Percentiles rank a stretch among this genome's conserved stretches.
phyloP scores from a whole-genome alignment of 2,113 vertebrate species.

The Coryphaenoides rupestris region DNA sequence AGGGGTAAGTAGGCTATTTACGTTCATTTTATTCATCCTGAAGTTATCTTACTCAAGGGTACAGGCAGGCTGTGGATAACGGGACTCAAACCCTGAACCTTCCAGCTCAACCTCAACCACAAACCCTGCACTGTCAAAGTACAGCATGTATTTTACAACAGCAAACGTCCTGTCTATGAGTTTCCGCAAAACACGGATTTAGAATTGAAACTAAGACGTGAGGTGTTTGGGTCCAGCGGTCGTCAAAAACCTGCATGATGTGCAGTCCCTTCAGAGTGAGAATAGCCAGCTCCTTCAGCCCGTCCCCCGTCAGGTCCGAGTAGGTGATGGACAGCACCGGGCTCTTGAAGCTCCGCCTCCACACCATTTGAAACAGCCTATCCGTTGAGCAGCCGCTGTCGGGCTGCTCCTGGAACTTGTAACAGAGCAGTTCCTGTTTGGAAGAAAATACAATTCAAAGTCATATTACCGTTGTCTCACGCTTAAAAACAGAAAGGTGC shows the following conservation, averaged over 20 bases:
- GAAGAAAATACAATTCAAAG: constrained; percentile 3
- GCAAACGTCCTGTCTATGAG: background rate
- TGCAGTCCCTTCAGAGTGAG: constrained; percentile 87
- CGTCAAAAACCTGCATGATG: constrained; percentile 78
- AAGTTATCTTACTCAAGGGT: background rate
- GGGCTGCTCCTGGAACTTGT: constrained; percentile 69
- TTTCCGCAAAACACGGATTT: background rate
- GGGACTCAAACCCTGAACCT: too few relatives aligned
- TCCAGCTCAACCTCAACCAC: too few relatives aligned
- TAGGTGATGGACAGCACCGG: constrained; percentile 83
- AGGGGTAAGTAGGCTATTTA: too few relatives aligned
- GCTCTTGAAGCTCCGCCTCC: constrained; percentile 84
- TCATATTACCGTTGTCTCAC: background rate
- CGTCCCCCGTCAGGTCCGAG: constrained; percentile 82
- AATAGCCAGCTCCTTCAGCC: constrained; percentile 81
- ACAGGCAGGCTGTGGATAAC: background rate
- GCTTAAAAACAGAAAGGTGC: background rate
- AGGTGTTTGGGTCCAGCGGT: background rate
- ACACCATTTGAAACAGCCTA: constrained; percentile 73
- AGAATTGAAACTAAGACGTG: background rate
- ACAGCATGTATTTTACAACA: too few relatives aligned
- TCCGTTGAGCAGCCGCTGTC: constrained; percentile 21
- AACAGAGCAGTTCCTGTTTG: constrained; percentile 85
- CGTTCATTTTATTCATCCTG: too few relatives aligned
- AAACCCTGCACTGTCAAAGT: too few relatives aligned